These are phyloP conservation scores for Pissodes strobi DNA, from an alignment of 1,140 invertebrate species.

Conservation along the genomic window DNA sequence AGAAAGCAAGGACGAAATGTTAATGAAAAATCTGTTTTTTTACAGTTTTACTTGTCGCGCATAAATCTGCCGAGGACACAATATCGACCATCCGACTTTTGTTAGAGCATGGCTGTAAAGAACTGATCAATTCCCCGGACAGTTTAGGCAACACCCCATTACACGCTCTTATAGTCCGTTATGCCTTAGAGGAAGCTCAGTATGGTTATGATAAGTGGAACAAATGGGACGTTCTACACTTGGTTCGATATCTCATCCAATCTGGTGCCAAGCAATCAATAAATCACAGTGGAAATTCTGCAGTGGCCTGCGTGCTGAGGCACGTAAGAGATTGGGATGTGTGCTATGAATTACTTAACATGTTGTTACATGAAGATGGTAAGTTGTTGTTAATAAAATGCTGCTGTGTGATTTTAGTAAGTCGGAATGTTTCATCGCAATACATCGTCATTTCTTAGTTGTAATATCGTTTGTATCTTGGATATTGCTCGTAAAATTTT, in stretches of 20 bases:
- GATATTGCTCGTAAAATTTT: too few species aligned
- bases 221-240: conserved; percentile 73
- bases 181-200: conserved; percentile 71
- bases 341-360: conserved; percentile 71
- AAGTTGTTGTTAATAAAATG: too few species aligned
- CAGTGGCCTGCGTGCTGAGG: conserved; percentile 71
- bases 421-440: conserved; percentile 72
- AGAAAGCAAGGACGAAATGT: too few species aligned
- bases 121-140: conserved; percentile 74
- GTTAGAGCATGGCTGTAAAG: conserved; percentile 69
- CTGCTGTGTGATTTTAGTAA: too few species aligned
- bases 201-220: conserved; percentile 74
- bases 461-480: too few species aligned
- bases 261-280: conserved; percentile 70
- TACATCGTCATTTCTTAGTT: too few species aligned
- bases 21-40: conserved; percentile 13
- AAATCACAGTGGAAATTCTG: conserved; percentile 72
- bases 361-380: conserved; percentile 71
- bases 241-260: conserved; percentile 66
- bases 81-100: conserved; percentile 67
- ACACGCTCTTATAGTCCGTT: conserved; percentile 70
- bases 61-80: conserved; percentile 73
- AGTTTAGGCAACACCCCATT: conserved; percentile 69
- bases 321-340: conserved; percentile 79
- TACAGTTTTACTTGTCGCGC: conserved; percentile 63